Conservation (phyloP, 2,888 invertebrate genomes). For the Siphlonurus alternatus region DNA sequence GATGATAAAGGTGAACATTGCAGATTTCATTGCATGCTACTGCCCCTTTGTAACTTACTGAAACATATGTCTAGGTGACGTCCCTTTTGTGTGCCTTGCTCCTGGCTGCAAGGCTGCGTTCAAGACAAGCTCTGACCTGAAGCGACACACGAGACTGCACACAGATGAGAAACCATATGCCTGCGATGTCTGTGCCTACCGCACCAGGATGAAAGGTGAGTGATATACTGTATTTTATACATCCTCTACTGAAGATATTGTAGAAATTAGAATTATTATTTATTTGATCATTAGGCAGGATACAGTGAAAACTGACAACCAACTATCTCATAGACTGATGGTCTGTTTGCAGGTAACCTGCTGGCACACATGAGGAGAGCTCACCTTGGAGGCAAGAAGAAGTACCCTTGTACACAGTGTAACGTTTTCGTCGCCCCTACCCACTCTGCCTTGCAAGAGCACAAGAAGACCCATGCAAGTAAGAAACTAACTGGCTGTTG, state of each 20-base stretch:
- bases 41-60: conserved; percentile 20
- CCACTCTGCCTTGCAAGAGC: neutral
- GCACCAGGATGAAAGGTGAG: neutral
- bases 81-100: conserved; percentile 19
- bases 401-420: neutral
- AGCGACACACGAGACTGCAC: conserved; percentile 29
- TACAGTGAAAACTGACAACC: no score
- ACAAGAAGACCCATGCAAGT: neutral
- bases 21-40: no score
- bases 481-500: no score
- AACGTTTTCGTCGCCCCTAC: neutral
- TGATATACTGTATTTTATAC: neutral
- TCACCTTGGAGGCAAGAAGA: neutral
- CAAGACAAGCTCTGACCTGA: conserved; percentile 28
- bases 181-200: neutral
- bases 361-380: neutral
- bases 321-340: no score
- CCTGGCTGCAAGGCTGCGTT: conserved; percentile 24
- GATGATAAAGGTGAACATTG: no score
- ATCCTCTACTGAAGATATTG: no score
- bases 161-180: conserved; percentile 28
- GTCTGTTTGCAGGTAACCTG: neutral
- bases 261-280: no score
- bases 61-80: conserved; percentile 14
- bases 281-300: no score